Percentiles rank a stretch among this genome's conserved stretches.
Conservation (phyloP, 2,113 vertebrate species). For the Seriola rivoliana region DNA sequence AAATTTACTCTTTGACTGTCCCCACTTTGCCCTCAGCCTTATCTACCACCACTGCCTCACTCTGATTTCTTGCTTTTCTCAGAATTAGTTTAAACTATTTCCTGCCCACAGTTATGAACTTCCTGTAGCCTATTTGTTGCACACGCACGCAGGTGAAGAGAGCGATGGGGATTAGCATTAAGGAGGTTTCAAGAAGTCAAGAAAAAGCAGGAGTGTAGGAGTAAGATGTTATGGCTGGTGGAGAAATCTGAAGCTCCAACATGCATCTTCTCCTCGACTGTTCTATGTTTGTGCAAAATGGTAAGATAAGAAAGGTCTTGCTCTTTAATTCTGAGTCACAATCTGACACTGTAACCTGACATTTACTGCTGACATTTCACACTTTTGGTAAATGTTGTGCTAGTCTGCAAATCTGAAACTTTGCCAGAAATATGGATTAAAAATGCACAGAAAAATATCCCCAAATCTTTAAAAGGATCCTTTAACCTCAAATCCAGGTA, state of each 20-base stretch:
- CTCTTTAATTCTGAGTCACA: constrained; percentile 5
- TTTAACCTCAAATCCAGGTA: no score
- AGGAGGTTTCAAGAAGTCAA: no score
- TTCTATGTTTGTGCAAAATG: neutral
- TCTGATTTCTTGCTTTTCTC: neutral
- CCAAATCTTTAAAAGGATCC: no score
- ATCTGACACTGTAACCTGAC: constrained; percentile 6
- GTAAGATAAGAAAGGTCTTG: neutral
- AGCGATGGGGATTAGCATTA: no score
- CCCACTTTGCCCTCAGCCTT: neutral
- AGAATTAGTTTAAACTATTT: neutral
- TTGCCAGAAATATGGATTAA: no score
- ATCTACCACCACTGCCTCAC: neutral
- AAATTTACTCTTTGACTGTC: neutral
- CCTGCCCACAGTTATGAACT: neutral
- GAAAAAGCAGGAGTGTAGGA: neutral
- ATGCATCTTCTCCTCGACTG: neutral
- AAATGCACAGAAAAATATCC: no score
- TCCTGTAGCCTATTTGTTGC: neutral
- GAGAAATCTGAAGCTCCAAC: neutral
- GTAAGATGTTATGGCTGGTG: neutral
- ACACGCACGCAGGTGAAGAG: neutral
- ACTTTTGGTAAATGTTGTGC: neutral
- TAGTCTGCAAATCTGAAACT: no score
- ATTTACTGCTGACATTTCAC: neutral